phyloP scores from a whole-genome alignment of 2,113 vertebrate species.

The Amphiprion percula region DNA sequence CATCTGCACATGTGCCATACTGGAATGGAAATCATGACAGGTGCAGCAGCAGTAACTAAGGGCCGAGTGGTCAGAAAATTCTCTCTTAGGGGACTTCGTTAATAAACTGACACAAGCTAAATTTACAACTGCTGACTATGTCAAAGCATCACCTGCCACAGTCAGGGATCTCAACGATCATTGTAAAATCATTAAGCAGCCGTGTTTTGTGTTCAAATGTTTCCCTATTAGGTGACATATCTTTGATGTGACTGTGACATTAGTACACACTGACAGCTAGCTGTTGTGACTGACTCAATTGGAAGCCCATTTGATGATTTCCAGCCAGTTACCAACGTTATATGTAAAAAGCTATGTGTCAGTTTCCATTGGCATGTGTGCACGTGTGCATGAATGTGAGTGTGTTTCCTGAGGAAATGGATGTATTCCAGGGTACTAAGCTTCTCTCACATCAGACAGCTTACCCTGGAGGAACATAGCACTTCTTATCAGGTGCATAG shows the following conservation, averaged over 20 bases:
- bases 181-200: conserved; percentile 25
- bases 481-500: conserved; percentile 71
- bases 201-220: conserved; percentile 9
- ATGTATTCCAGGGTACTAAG: conserved; percentile 51
- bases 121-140: neutral
- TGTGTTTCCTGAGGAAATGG: conserved; percentile 55
- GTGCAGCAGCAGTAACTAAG: neutral
- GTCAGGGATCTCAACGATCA: conserved; percentile 8
- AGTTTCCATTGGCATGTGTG: conserved; percentile 9
- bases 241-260: conserved; percentile 30
- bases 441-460: conserved; percentile 69
- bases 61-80: neutral
- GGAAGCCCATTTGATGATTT: conserved; percentile 19
- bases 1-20: neutral
- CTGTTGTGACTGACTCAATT: conserved; percentile 37
- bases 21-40: neutral
- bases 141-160: neutral
- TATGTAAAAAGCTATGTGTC: conserved; percentile 18
- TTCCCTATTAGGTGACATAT: conserved; percentile 2
- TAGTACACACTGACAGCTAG: conserved; percentile 25
- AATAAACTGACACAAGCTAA: neutral
- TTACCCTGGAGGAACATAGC: conserved; percentile 65
- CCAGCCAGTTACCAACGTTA: conserved; percentile 12
- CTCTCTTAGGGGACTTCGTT: neutral
- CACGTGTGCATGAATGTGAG: conserved; percentile 32